Percentiles rank a stretch among this genome's conserved stretches.
phyloP scores from a whole-genome alignment of 2,888 invertebrate genomes.

The Drosophila subquinaria region DNA sequence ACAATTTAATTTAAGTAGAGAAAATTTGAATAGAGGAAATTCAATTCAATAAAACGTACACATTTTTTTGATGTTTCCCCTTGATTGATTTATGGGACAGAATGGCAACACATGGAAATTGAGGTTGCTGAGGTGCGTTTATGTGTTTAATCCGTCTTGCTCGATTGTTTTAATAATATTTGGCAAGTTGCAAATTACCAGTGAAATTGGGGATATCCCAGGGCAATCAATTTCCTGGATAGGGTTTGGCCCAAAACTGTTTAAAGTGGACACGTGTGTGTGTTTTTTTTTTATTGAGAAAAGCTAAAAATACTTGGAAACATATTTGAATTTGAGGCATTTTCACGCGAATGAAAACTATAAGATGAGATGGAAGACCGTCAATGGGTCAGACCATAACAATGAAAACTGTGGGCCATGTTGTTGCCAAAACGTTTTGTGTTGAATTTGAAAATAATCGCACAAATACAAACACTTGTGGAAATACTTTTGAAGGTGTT shows the following conservation, averaged over 20 bases:
- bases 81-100: slow-evolving; percentile 28
- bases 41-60: slow-evolving; percentile 3
- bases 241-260: slow-evolving; percentile 8
- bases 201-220: background rate
- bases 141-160: slow-evolving; percentile 17
- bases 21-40: slow-evolving; percentile 3
- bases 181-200: slow-evolving; percentile 25
- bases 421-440: slow-evolving; percentile 25
- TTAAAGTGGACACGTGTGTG: slow-evolving; percentile 5
- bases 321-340: slow-evolving; percentile 28
- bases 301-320: slow-evolving; percentile 33
- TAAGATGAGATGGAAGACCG: slow-evolving; percentile 16
- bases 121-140: background rate
- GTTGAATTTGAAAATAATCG: slow-evolving; percentile 55
- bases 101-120: slow-evolving; percentile 18
- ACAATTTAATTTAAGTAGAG: background rate
- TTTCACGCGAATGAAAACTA: slow-evolving; percentile 30
- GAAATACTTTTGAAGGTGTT: slow-evolving; percentile 5
- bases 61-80: slow-evolving; percentile 3
- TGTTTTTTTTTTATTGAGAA: slow-evolving; percentile 7
- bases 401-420: slow-evolving; percentile 19
- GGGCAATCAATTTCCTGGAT: slow-evolving; percentile 25
- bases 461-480: slow-evolving; percentile 2
- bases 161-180: slow-evolving; percentile 17
- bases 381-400: slow-evolving; percentile 36